These are phyloP conservation scores for Sarcoramphus papa DNA, from an alignment of 2,797 vertebrate species.

Conservation along the genomic window DNA sequence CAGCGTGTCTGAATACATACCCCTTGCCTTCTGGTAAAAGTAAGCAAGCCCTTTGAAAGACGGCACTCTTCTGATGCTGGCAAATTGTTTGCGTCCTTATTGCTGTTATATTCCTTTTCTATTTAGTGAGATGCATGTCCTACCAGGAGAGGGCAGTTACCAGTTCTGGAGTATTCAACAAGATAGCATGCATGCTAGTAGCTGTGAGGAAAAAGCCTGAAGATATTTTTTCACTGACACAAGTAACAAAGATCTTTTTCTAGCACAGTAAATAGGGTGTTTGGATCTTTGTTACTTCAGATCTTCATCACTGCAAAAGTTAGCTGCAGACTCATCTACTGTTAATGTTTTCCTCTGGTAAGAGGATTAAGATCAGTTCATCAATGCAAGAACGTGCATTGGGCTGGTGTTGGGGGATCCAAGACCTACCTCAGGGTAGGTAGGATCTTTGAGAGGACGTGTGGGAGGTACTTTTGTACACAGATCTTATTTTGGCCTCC, in stretches of 20 bases:
- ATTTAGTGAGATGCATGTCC: neutral
- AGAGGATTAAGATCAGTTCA: neutral
- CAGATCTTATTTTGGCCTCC: neutral
- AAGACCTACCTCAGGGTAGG: neutral
- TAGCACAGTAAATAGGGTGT: neutral
- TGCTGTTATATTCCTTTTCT: neutral
- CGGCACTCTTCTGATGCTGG: neutral
- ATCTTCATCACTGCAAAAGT: neutral
- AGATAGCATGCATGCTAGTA: neutral
- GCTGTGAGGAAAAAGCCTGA: neutral
- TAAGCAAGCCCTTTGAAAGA: neutral
- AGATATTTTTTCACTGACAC: neutral
- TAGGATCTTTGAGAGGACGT: neutral
- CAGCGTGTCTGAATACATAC: fast-evolving
- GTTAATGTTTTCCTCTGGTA: neutral
- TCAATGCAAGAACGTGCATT: neutral
- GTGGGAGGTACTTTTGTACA: neutral
- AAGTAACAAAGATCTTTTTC: neutral
- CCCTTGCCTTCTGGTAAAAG: neutral
- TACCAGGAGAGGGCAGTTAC: neutral
- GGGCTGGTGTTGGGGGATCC: neutral
- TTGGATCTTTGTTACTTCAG: neutral
- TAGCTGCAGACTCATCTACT: neutral
- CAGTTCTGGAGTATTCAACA: neutral
- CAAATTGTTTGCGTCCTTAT: neutral